Conservation (phyloP, 2,888 invertebrate species). For the Acholoe squamosa region DNA sequence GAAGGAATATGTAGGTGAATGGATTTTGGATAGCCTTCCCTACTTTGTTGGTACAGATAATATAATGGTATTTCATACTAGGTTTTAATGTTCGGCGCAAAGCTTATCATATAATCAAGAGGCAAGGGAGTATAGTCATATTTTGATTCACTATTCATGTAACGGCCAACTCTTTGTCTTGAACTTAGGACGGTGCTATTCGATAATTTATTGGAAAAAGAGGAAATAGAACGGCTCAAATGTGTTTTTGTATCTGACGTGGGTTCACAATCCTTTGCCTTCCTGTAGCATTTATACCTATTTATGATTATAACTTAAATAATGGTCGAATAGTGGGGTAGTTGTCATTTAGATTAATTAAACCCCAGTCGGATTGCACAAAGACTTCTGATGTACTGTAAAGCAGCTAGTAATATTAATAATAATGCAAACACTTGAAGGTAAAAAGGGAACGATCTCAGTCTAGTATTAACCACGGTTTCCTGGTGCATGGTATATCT, state of each 20-base stretch:
- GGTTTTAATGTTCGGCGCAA: background rate
- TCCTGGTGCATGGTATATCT: constrained; percentile 36
- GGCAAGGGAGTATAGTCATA: background rate
- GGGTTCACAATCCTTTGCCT: constrained; percentile 34
- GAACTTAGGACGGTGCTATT: constrained; percentile 27
- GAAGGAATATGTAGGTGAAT: background rate
- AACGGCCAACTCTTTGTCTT: constrained; percentile 26
- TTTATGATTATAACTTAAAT: background rate
- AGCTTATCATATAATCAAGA: background rate
- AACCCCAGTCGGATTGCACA: constrained; percentile 55
- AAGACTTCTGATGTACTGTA: constrained; percentile 47
- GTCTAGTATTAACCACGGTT: constrained; percentile 8
- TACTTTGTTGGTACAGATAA: background rate
- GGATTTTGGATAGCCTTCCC: background rate
- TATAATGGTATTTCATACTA: constrained; percentile 2
- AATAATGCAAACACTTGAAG: constrained; percentile 56
- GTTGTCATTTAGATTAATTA: background rate
- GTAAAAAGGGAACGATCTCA: constrained; percentile 50
- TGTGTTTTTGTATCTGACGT: background rate
- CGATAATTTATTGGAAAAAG: background rate
- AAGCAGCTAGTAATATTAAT: constrained; percentile 46
- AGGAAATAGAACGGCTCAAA: background rate
- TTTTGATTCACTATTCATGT: background rate
- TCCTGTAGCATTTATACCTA: background rate
- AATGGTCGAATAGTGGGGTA: background rate